Evolutionary conservation across 2,888 invertebrate species (phyloP).

Genomic region (Hypolimnas misippus): DNA sequence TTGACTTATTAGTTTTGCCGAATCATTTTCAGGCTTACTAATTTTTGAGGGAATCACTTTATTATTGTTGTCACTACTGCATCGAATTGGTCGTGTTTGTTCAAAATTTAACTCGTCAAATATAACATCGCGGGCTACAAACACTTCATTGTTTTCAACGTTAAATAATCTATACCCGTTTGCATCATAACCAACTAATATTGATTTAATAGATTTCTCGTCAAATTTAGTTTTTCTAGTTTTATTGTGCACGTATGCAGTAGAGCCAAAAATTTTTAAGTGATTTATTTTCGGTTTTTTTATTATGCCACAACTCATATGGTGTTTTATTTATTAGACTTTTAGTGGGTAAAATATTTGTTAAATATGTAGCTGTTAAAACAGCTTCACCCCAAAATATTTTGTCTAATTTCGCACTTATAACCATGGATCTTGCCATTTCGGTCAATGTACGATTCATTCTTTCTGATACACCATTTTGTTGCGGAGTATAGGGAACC

Average conservation of each 20-base stretch:
- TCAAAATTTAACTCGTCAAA: slow-evolving; percentile 53
- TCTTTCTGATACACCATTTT: slow-evolving; percentile 7
- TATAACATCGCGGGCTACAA: slow-evolving; percentile 53
- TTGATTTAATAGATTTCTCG: slow-evolving; percentile 54
- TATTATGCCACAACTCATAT: slow-evolving; percentile 57
- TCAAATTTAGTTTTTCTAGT: slow-evolving; percentile 48
- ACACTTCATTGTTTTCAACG: slow-evolving; percentile 48
- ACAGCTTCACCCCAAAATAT: slow-evolving; percentile 56
- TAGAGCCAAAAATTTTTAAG: slow-evolving; percentile 54
- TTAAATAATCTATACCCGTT: slow-evolving; percentile 57
- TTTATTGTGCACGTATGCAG: slow-evolving; percentile 41
- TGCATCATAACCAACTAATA: slow-evolving; percentile 52
- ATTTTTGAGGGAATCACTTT: slow-evolving; percentile 31
- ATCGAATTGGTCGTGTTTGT: slow-evolving; percentile 41
- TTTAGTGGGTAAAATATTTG: slow-evolving; percentile 48
- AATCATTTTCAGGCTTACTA: slow-evolving; percentile 31
- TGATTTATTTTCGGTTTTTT: slow-evolving; percentile 52
- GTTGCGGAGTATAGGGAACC: slow-evolving; percentile 1
- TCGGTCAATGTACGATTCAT: slow-evolving; percentile 1
- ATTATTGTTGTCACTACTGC: slow-evolving; percentile 20
- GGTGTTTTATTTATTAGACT: slow-evolving; percentile 39
- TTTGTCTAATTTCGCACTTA: slow-evolving; percentile 2
- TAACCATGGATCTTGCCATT: neutral
- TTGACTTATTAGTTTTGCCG: neutral
- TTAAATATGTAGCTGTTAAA: slow-evolving; percentile 54